Percentiles rank a stretch among this genome's conserved stretches.
Evolutionary conservation across 2,888 invertebrate genomes (phyloP).

Genomic region (Candidula unifasciata): DNA sequence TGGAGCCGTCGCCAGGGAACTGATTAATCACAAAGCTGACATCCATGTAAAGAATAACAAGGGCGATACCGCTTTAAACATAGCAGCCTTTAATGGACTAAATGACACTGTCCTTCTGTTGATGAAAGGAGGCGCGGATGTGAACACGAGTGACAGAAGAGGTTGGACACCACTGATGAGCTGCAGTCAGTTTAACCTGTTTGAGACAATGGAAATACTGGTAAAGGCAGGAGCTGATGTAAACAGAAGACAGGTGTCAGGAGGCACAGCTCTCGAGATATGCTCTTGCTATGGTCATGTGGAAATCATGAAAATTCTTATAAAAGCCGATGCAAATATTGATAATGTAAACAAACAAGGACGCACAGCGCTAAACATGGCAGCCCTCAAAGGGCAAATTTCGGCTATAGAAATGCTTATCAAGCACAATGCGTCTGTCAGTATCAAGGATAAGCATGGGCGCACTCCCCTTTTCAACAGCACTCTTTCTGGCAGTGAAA

Average conservation of each 20-base stretch:
- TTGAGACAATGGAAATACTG: conserved; percentile 32
- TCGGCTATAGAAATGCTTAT: conserved; percentile 16
- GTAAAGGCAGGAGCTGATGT: conserved; percentile 31
- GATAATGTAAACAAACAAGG: conserved; percentile 35
- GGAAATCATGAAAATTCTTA: conserved; percentile 36
- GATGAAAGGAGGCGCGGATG: conserved; percentile 2
- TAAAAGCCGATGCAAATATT: conserved; percentile 23
- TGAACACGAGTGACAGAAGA: conserved; percentile 20
- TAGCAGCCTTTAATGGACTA: conserved; percentile 29
- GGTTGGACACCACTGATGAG: conserved; percentile 44
- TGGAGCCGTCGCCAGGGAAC: conserved; percentile 9
- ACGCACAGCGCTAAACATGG: conserved; percentile 14
- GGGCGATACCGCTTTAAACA: conserved; percentile 25
- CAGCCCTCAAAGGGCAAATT: neutral
- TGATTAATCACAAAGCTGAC: conserved; percentile 32
- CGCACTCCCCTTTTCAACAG: conserved; percentile 35
- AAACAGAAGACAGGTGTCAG: conserved; percentile 31
- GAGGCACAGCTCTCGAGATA: conserved; percentile 43
- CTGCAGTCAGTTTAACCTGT: conserved; percentile 19
- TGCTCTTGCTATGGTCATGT: conserved; percentile 34
- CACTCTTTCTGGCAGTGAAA: conserved; percentile 24
- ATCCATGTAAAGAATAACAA: conserved; percentile 27
- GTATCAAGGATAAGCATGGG: conserved; percentile 34
- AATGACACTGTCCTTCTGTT: conserved; percentile 25
- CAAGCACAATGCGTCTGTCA: conserved; percentile 7